Conservation (phyloP, 2,113 vertebrate species). For the Chiloscyllium plagiosum region DNA sequence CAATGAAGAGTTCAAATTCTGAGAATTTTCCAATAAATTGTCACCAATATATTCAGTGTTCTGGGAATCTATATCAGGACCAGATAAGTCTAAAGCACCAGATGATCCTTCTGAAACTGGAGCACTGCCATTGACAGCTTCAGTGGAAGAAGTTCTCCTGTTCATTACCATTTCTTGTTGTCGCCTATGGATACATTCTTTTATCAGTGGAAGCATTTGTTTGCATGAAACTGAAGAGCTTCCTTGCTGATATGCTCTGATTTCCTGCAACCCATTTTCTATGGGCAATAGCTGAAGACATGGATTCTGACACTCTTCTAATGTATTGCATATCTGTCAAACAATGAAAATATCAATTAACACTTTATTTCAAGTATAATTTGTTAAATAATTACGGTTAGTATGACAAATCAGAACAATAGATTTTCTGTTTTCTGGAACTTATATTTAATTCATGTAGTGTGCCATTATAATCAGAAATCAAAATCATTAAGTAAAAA, state of each 20-base stretch:
- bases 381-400: not conserved
- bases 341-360: conserved; percentile 6
- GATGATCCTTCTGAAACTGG: conserved; percentile 89
- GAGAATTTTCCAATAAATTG: conserved; percentile 66
- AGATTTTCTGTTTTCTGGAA: not conserved
- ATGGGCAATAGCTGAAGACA: conserved; percentile 66
- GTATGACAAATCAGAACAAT: not conserved
- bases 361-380: not conserved
- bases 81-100: conserved; percentile 81
- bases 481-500: not conserved
- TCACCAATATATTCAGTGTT: conserved; percentile 50
- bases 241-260: conserved; percentile 71
- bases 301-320: conserved; percentile 74
- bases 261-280: conserved; percentile 62
- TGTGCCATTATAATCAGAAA: not conserved
- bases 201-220: conserved; percentile 69
- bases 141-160: conserved; percentile 86
- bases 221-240: conserved; percentile 60
- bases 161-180: conserved; percentile 70
- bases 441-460: not conserved
- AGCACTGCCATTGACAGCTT: conserved; percentile 86
- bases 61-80: conserved; percentile 75
- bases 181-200: conserved; percentile 70
- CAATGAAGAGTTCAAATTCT: conserved; percentile 56
- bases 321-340: conserved; percentile 76